Evolutionary conservation across 2,797 vertebrate species (phyloP).

Genomic region (Apogon talboti): DNA sequence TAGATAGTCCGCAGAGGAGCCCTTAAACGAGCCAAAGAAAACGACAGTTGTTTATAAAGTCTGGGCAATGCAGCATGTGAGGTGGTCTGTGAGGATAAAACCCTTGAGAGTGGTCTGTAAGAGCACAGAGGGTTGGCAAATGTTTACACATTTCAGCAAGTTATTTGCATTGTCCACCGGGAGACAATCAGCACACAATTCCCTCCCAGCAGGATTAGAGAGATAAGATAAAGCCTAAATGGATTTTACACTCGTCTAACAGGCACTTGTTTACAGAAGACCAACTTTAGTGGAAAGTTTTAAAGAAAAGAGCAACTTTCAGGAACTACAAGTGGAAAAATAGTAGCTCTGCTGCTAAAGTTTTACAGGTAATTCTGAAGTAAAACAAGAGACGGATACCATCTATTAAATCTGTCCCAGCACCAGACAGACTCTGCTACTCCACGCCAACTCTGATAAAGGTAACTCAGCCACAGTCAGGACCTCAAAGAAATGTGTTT

Average conservation of each 20-base stretch:
- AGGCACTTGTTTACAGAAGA: conserved; percentile 63
- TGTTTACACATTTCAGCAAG: conserved; percentile 80
- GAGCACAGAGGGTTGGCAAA: conserved; percentile 64
- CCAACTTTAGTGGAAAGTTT: conserved; percentile 47
- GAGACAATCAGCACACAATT: conserved; percentile 79
- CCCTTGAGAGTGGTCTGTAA: conserved; percentile 45
- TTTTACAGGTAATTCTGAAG: conserved; percentile 30
- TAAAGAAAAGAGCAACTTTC: conserved; percentile 30
- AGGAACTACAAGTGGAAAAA: conserved; percentile 17
- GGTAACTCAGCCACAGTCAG: conserved; percentile 48
- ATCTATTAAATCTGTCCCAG: conserved; percentile 3
- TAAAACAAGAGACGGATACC: conserved; percentile 19
- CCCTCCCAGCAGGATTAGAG: conserved; percentile 73
- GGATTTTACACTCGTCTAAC: conserved; percentile 69
- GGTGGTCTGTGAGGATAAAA: conserved; percentile 69
- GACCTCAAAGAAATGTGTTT: conserved; percentile 78
- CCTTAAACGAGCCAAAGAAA: conserved; percentile 60
- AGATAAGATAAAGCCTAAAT: conserved; percentile 78
- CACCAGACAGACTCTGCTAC: conserved; percentile 22
- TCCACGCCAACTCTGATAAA: conserved; percentile 53
- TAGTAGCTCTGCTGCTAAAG: conserved; percentile 20
- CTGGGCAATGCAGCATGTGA: conserved; percentile 52
- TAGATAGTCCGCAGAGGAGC: conserved; percentile 44
- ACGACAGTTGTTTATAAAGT: conserved; percentile 61
- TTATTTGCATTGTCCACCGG: conserved; percentile 81